These are phyloP conservation scores for Morpho deidamia DNA, from an alignment of 2,888 invertebrate species.

Conservation along the genomic window DNA sequence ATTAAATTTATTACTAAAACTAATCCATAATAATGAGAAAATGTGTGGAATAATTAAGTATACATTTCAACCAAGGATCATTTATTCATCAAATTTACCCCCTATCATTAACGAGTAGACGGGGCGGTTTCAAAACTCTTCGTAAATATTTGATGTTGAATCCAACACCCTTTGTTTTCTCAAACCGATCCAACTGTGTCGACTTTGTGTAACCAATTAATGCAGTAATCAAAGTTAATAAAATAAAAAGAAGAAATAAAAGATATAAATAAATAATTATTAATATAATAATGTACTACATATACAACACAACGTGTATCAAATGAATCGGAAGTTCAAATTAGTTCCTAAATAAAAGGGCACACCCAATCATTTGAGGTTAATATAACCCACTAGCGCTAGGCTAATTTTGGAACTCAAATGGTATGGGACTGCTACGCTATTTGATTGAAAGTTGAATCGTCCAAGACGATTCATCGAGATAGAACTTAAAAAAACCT, in stretches of 20 bases:
- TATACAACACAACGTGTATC: too few relatives aligned
- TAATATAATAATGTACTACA: too few relatives aligned
- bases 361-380: too few relatives aligned
- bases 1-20: too few relatives aligned
- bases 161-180: conserved; percentile 18
- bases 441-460: too few relatives aligned
- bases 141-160: conserved; percentile 20
- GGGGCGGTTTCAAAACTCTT: conserved; percentile 12
- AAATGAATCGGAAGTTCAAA: too few relatives aligned
- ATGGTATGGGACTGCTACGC: too few relatives aligned
- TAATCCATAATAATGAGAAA: not conserved
- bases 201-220: conserved; percentile 40
- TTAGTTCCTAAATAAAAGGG: too few relatives aligned
- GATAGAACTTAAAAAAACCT: too few relatives aligned
- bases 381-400: too few relatives aligned
- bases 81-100: conserved; percentile 10
- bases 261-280: not conserved
- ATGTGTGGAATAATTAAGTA: not conserved
- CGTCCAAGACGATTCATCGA: too few relatives aligned
- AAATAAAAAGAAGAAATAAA: not conserved
- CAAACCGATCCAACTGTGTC: conserved; percentile 26
- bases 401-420: too few relatives aligned
- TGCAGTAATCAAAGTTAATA: conserved; percentile 29
- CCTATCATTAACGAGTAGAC: conserved; percentile 6
- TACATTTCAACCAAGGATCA: not conserved